Evolutionary conservation across 2,888 invertebrate genomes (phyloP).

Genomic region (Macrophya alboannulata): DNA sequence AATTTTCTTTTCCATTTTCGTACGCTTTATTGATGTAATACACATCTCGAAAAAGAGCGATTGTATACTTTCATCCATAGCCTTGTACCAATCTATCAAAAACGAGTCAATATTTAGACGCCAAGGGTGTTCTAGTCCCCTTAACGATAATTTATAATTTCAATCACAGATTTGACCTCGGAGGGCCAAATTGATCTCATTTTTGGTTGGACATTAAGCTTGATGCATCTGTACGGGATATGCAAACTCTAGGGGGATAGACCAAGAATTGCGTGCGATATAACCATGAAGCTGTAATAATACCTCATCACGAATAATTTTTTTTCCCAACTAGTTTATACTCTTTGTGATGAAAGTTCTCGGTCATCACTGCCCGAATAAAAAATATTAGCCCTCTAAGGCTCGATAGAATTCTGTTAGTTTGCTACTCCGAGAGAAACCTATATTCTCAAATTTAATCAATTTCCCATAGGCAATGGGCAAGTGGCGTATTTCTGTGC

Average conservation of each 20-base stretch:
- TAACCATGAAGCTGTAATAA: background rate
- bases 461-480: slow-evolving; percentile 8
- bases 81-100: too few relatives aligned
- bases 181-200: background rate
- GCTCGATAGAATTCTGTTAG: background rate
- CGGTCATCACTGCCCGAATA: background rate
- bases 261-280: background rate
- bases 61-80: too few relatives aligned
- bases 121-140: too few relatives aligned
- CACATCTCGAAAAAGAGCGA: too few relatives aligned
- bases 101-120: too few relatives aligned
- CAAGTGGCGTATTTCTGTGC: background rate
- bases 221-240: background rate
- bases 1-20: too few relatives aligned
- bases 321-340: background rate
- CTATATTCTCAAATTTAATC: background rate
- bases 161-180: background rate
- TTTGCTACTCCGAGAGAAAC: background rate
- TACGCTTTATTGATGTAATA: too few relatives aligned
- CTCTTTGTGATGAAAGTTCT: background rate
- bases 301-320: background rate
- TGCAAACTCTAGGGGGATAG: too few relatives aligned
- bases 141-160: background rate
- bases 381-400: background rate
- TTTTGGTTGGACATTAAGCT: background rate